Base-by-base conservation (phyloP, 2,888 invertebrate species). In the Lottia scabra region DNA sequence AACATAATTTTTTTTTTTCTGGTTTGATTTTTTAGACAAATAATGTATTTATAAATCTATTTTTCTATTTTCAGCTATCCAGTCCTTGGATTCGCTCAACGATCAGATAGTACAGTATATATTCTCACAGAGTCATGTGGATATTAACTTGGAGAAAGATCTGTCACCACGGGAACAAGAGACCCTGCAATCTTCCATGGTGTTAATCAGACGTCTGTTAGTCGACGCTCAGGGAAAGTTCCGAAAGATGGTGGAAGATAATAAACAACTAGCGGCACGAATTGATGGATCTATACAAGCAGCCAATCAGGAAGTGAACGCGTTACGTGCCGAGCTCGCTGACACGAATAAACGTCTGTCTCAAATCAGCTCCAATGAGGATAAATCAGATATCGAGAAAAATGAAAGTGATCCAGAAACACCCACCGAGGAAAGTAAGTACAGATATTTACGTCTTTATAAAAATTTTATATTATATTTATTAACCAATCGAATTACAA, bases 161-260 rank as follows among this genome's bases (percentile, higher is more conserved):
- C 79, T 83, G 44, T 75, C 77, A 63, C 83, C 81, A 26, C 78
- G 80, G 45, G 85, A 86, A 75, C 92, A 92, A 90, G 91, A 92
- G 91, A 92, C 90, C 90, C 91, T 93, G 91, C 92, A 93, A 92
- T 92, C 94, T 92, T 93, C 94, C 92, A 93, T 95, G 94, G 94
- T 94, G 91, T 93, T 95, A 91, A 95, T 95, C 93, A 93, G 94
- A 91, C 93, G 94, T 89, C 94, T 95, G 90, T 92, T 95, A 89
- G 93, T 94, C 91, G 95, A 95, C 92, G 95, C 95, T 4, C 91
- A 94, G 93, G 93, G 93, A 91, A 94, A 94, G 92, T 93, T 94
- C 90, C 93, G 94, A 91, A 95, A 94, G 91, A 95, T 95, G 95
- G 95, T 95, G 88, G 95, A 95, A 91, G 95, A 95, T 92, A 95